phyloP scores from a whole-genome alignment of 1,140 invertebrate species.

The Tetramorium simillimum region DNA sequence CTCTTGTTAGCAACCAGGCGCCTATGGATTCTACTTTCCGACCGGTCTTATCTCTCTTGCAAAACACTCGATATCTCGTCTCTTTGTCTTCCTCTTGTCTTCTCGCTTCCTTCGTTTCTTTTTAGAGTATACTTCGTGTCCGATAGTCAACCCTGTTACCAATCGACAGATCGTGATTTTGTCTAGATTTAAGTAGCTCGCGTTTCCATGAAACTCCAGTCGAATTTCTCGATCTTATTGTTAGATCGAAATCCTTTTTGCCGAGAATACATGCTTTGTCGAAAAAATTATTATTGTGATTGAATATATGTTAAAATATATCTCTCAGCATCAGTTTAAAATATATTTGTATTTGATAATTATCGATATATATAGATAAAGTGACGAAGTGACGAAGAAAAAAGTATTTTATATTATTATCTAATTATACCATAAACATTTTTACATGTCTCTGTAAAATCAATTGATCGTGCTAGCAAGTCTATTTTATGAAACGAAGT shows the following conservation, averaged over 20 bases:
- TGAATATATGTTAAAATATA: background rate
- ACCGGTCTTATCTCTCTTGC: constrained; percentile 56
- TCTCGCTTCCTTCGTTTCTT: background rate
- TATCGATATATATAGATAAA: background rate
- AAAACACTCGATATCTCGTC: background rate
- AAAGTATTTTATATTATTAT: no score
- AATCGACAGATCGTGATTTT: constrained; percentile 56
- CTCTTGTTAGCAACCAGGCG: background rate
- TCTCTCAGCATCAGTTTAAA: background rate
- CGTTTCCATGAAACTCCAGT: background rate
- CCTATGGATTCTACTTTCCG: constrained; percentile 36
- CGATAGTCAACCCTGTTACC: constrained; percentile 3
- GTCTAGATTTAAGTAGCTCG: constrained; percentile 43
- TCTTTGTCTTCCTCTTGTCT: constrained; percentile 5
- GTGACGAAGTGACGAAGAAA: background rate
- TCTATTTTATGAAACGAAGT: constrained; percentile 6
- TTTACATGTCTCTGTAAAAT: background rate
- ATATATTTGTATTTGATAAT: background rate
- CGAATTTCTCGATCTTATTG: background rate
- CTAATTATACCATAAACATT: background rate
- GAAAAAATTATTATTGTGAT: background rate
- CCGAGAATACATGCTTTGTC: background rate
- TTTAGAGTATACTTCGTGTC: constrained; percentile 22
- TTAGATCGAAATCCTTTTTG: background rate
- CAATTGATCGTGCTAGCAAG: background rate